Base-by-base conservation (phyloP, 2,797 vertebrate species). In the Phrynocephalus vlangalii region DNA sequence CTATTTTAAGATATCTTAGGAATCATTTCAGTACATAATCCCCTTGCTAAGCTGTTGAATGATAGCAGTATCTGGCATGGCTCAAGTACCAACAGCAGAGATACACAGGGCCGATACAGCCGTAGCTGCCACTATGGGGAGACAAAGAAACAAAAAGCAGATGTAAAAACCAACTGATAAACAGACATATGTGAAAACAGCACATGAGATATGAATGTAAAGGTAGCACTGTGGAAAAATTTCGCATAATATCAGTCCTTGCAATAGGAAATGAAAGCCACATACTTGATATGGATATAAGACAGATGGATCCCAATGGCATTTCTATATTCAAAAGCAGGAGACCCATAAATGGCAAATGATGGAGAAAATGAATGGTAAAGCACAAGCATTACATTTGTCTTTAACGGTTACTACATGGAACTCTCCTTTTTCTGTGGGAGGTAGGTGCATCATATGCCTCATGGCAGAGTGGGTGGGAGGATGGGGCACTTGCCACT, bases 21-120 rank as follows among this genome's bases (percentile, higher is more conserved):
- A 95, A 92, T 93, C 30, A 94, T 96, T 96, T 95, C 88, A 93
- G 88, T 93, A 89, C 79, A 91, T 94, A 94, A 94, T 92, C 87
- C 60, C 83, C 90, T 86, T 93, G 78, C 86, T 95, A 90, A 96
- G 89, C 76, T 88, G 93, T 56, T 30, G 92, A 90, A 94, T 93
- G 86, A 91, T 87, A 91, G 79, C 88, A 89, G 66, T 87, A 93
- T 93, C 87, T 94, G 93, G 89, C 85, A 18, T 63, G 88, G 89
- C 85, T 89, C n/a, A 84, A 88, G 38, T 93, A 89, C n/a, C 38
- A 93, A 85, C 63, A 91, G 88, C 89, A 91, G 11, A 93, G 92
- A 95, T 94, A 93, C 70, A 84, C 89, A 93, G 86, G 52, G 68
- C 79, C 93, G 88, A 95, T 95, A 94, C 16, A 90, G 91, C 90